These are phyloP conservation scores for Collichthys lucidus DNA, from an alignment of 2,113 vertebrate genomes.

Conservation along the genomic window DNA sequence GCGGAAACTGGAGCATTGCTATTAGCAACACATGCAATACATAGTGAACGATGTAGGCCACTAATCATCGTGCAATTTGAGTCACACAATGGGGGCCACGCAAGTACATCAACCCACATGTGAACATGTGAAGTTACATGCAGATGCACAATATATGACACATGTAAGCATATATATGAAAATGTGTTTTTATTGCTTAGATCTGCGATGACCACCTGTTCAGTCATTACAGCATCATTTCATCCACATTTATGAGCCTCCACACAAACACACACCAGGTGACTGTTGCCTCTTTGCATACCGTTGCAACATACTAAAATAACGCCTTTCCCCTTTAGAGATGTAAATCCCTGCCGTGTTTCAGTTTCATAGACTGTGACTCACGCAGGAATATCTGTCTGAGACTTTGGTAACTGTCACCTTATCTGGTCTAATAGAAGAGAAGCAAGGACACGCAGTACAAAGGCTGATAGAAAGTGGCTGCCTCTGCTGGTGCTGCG, in stretches of 20 bases:
- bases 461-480: constrained; percentile 67
- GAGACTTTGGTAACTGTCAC: constrained; percentile 43
- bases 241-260: not conserved
- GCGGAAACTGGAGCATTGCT: constrained; percentile 12
- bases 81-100: too few species aligned
- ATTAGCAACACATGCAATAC: constrained; percentile 19
- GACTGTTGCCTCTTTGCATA: not conserved
- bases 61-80: not conserved
- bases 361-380: constrained; percentile 23
- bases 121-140: not conserved
- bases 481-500: constrained; percentile 50
- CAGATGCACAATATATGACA: not conserved
- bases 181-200: not conserved
- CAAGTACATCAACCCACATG: not conserved
- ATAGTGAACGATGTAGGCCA: not conserved
- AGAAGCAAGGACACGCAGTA: constrained; percentile 69
- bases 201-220: not conserved
- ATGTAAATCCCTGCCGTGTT: constrained; percentile 10
- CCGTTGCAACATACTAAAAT: not conserved
- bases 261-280: not conserved
- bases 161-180: not conserved
- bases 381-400: constrained; percentile 56
- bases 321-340: not conserved
- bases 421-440: constrained; percentile 37
- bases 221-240: not conserved